Conservation (phyloP, 2,888 invertebrate species). For the Pimpla rufipes region DNA sequence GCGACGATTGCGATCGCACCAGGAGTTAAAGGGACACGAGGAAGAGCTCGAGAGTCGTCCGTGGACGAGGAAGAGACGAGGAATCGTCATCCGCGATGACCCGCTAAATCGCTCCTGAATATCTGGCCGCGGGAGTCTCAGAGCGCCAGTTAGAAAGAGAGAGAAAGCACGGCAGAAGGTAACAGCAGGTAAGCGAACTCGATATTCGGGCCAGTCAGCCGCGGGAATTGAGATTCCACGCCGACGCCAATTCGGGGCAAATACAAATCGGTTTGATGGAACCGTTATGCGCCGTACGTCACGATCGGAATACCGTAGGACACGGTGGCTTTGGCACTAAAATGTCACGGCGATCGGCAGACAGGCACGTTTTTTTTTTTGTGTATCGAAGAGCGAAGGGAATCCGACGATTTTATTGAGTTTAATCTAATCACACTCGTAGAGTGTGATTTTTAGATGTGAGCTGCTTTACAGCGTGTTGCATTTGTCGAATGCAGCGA, state of each 20-base stretch:
- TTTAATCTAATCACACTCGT: not conserved
- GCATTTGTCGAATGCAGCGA: not conserved
- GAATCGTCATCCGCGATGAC: conserved; percentile 53
- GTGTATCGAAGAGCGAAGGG: not conserved
- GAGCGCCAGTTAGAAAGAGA: conserved; percentile 54
- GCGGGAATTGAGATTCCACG: conserved; percentile 27
- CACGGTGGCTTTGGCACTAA: not conserved
- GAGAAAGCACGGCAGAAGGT: conserved; percentile 36
- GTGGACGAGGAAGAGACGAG: conserved; percentile 1
- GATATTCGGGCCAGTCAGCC: conserved; percentile 38
- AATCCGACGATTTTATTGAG: not conserved
- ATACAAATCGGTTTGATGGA: conserved; percentile 51
- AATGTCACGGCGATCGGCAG: not conserved
- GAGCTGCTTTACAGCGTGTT: not conserved
- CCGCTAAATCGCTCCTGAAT: conserved; percentile 57
- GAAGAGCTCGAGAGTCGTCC: not conserved
- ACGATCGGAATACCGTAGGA: conserved; percentile 29
- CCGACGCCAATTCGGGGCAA: conserved; percentile 56
- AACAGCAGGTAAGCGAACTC: conserved; percentile 67
- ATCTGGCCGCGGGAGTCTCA: conserved; percentile 53
- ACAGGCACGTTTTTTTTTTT: not conserved
- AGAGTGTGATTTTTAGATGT: not conserved
- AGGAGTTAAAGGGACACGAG: not conserved
- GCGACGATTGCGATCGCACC: conserved; percentile 5
- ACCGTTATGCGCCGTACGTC: conserved; percentile 64